Evolutionary conservation across 2,113 vertebrate species (phyloP), one percentile per base, ranked within the genome.

Genomic region (Hydrolagus affinis): DNA sequence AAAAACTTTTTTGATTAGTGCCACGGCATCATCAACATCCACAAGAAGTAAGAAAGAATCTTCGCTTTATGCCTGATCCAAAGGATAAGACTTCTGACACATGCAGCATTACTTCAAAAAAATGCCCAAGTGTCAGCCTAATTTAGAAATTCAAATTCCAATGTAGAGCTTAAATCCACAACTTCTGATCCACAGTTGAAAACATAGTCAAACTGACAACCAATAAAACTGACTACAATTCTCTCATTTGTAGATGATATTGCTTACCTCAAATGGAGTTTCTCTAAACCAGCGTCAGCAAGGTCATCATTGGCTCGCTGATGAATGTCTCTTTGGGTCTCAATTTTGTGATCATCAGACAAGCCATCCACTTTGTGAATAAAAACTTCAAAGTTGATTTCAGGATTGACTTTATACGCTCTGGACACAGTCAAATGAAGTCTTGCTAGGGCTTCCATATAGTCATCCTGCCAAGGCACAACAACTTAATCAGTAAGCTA

Each of bases 321-420:
- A 90, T 99, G 97, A 90, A 99, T 98, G 91, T 99, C 98, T 85
- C 98, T 94, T 90, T 99, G 98, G 25, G 98, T 99, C 94, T 99
- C 98, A 89, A 99, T 99, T 93, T 99, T 99, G 92, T 99, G 98
- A 90, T 99, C 98, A 88, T 99, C 98, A 0, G 97, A 99, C 85
- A 99, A 93, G 85, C 98, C 98, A 89, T 99, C 98, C 88, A 99
- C 98, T 94, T 99, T 99, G 93, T 99, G 98, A 92, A 99, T 99
- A 88, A 99, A 99, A 91, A 99, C 98, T 91, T 99, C 98, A 68
- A 99, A 99, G 93, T 99, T 99, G 93, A 99, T 99, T 90, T 98
- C 98, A 1, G 97, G 97, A 89, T 99, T 99, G 89, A 99, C 96
- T 89, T 97, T 94, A 93, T 98, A 99, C 86, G 98, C 98, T 90